Percentiles rank a stretch among this genome's conserved stretches.
phyloP scores from a whole-genome alignment of 2,888 invertebrate genomes.

The Apamea sordens region DNA sequence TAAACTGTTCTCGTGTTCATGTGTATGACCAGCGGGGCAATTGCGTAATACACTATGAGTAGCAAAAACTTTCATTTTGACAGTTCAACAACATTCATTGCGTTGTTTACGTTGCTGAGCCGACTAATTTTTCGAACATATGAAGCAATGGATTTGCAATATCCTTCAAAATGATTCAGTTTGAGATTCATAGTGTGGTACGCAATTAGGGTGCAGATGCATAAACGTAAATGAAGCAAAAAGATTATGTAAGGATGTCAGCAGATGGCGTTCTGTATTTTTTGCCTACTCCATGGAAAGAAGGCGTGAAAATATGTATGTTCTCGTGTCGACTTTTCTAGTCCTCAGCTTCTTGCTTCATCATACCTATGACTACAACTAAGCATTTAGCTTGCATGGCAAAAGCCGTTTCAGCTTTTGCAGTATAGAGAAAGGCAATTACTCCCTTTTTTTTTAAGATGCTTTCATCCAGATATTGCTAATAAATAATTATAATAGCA shows the following conservation, averaged over 20 bases:
- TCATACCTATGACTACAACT: slow-evolving; percentile 5
- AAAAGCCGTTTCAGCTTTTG: slow-evolving; percentile 6
- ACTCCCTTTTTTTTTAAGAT: too few relatives aligned
- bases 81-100: background rate
- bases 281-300: background rate
- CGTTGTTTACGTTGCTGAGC: too few relatives aligned
- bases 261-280: background rate
- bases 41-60: background rate
- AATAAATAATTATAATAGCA: background rate
- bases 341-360: background rate
- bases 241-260: too few relatives aligned
- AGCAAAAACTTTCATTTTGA: background rate
- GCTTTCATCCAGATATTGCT: background rate
- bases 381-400: background rate
- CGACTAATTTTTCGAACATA: too few relatives aligned
- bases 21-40: background rate
- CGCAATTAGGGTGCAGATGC: too few relatives aligned
- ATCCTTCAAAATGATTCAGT: too few relatives aligned
- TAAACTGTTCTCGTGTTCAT: slow-evolving; percentile 5
- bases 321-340: background rate
- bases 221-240: too few relatives aligned
- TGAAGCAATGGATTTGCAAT: too few relatives aligned
- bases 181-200: too few relatives aligned
- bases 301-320: background rate
- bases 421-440: background rate